Conservation (phyloP, 1,140 invertebrate genomes). For the Hyphantria cunea region DNA sequence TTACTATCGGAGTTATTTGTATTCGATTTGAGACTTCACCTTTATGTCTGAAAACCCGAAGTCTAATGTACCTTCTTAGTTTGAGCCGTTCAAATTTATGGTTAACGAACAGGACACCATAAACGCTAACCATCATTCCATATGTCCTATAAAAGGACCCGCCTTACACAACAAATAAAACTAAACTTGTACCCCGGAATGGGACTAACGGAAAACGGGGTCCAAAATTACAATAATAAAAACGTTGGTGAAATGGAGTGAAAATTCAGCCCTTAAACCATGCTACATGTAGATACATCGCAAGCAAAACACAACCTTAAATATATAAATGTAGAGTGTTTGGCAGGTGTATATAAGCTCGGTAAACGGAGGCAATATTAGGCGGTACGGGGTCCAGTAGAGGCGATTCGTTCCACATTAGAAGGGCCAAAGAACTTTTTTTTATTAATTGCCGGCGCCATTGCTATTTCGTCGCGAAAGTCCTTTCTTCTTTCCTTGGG, state of each 20-base stretch:
- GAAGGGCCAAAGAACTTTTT: slow-evolving; percentile 35
- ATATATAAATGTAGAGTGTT: neutral
- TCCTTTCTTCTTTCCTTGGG: too few relatives aligned
- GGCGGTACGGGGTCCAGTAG: slow-evolving; percentile 8
- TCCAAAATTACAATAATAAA: slow-evolving; percentile 32
- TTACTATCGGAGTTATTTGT: too few relatives aligned
- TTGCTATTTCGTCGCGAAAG: slow-evolving; percentile 27
- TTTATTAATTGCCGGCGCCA: slow-evolving; percentile 41
- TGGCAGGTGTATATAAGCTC: slow-evolving; percentile 1
- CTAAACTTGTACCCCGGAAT: slow-evolving; percentile 16
- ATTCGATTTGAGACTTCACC: neutral
- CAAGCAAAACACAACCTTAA: neutral
- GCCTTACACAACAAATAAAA: slow-evolving; percentile 19
- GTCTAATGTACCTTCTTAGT: neutral
- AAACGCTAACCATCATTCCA: slow-evolving; percentile 4
- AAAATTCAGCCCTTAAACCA: slow-evolving; percentile 18
- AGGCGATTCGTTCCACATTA: slow-evolving; percentile 33
- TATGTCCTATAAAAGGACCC: slow-evolving; percentile 6
- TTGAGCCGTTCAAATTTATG: neutral
- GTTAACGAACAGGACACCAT: slow-evolving; percentile 8
- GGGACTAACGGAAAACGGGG: slow-evolving; percentile 27
- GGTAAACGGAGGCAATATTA: neutral
- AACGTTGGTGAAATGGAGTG: slow-evolving; percentile 33
- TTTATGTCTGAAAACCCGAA: neutral
- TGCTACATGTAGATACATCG: neutral